Base-by-base conservation (phyloP, 2,797 vertebrate species). In the Schizopygopsis malacanthus region DNA sequence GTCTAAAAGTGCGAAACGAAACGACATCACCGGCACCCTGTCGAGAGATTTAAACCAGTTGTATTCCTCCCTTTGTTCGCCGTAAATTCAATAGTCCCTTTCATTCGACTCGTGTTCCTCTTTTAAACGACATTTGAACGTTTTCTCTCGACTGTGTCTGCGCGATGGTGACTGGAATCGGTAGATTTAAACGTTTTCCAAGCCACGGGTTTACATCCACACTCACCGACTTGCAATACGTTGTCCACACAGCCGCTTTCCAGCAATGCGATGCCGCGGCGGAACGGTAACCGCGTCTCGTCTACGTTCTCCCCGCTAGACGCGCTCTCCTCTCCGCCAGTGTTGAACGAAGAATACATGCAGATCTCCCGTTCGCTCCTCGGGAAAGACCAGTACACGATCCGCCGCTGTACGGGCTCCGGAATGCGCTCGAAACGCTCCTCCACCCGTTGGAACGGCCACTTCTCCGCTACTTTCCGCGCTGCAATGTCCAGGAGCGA, bases 141-240 rank as follows among this genome's bases (percentile, higher is more conserved):
- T n/a, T 69, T 54, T 50, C 79, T 63, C 28, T 61, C 16, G 77
- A 71, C 54, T 1, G 33, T 50, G 22, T 39, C 13, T 75, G 43
- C 6, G 72, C 10, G 37, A 45, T 47, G 70, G 33, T 9, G 69
- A 63, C 65, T 50, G 81, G 12, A 56, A 52, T 71, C 59, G 28
- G 56, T 7, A 41, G 39, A 73, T 76, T 56, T 72, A 73, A 43
- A 65, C 43, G 67, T 76, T 84, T 93, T 92, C 89, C 84, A 88
- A 52, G 54, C 86, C 56, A 37, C 43, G 78, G 54, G 25, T 71
- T 59, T 69, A 91, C 89, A 97, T 97, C 97, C 95, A 97, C 97
- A 97, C 97, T 98, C 95, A 98, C 97, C 97, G 95, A 98, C 97
- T 98, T 99, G 97, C 93, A 98, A 93, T 72, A 97, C 97, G 94